Evolutionary conservation across 2,888 invertebrate species (phyloP).

Genomic region (Frankliniella intonsa): DNA sequence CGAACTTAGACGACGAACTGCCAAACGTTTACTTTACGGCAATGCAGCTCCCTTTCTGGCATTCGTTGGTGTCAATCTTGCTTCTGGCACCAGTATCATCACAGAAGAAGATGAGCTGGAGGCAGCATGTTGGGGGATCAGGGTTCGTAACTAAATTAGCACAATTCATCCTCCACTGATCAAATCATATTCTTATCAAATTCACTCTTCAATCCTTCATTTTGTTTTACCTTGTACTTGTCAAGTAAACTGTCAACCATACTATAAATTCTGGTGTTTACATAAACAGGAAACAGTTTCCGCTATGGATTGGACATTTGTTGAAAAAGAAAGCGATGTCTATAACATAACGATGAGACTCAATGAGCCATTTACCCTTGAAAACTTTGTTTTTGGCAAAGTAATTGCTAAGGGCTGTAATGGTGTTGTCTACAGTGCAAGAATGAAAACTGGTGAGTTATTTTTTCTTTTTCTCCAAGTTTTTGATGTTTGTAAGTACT

Average conservation of each 20-base stretch:
- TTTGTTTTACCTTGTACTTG: neutral
- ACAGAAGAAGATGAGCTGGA: constrained; percentile 73
- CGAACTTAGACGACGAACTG: constrained; percentile 58
- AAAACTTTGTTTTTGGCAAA: constrained; percentile 62
- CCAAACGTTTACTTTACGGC: constrained; percentile 60
- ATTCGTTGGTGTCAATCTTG: constrained; percentile 66
- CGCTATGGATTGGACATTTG: constrained; percentile 54
- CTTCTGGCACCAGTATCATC: constrained; percentile 66
- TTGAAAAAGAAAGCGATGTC: constrained; percentile 47
- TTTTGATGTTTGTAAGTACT: constrained; percentile 27
- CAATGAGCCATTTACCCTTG: constrained; percentile 47
- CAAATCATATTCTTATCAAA: neutral
- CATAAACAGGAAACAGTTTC: constrained; percentile 53
- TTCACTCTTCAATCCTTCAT: constrained; percentile 4
- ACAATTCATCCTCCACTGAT: neutral
- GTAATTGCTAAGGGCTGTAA: constrained; percentile 75
- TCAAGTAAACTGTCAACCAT: neutral
- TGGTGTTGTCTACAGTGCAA: constrained; percentile 72
- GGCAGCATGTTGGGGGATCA: constrained; percentile 71
- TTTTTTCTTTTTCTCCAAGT: neutral
- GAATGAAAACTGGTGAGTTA: constrained; percentile 46
- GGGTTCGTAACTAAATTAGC: constrained; percentile 48
- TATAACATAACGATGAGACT: neutral
- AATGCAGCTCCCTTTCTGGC: constrained; percentile 71
- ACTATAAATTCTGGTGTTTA: neutral